These are phyloP conservation scores for Neocloeon triangulifer DNA, from an alignment of 1,140 invertebrate species.

Conservation along the genomic window DNA sequence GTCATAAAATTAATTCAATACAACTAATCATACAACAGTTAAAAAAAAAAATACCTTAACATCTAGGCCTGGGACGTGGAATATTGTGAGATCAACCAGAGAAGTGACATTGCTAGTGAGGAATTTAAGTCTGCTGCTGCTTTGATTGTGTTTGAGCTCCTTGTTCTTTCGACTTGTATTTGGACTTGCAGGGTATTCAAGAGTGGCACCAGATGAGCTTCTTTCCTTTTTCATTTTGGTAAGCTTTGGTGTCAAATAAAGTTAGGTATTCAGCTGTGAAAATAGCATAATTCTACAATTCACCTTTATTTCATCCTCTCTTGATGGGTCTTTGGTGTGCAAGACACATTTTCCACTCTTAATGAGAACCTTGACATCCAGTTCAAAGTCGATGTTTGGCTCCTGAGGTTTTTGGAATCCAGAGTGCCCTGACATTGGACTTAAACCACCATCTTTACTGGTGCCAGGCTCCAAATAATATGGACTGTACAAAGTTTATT, in stretches of 20 bases:
- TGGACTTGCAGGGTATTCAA: slow-evolving; percentile 31
- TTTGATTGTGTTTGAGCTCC: no score
- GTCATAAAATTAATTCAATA: background rate
- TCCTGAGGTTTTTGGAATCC: slow-evolving; percentile 40
- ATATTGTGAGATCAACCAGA: slow-evolving; percentile 66
- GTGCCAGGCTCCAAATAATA: no score
- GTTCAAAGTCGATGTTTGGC: slow-evolving; percentile 87
- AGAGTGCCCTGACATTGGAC: slow-evolving; percentile 7
- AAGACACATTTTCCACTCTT: slow-evolving; percentile 92
- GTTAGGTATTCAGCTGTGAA: background rate
- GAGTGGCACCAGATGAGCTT: slow-evolving; percentile 43
- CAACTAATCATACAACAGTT: background rate
- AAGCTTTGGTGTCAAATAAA: background rate
- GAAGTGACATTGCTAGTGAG: slow-evolving; percentile 18
- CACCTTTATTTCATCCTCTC: slow-evolving; percentile 44
- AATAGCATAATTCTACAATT: slow-evolving; percentile 12
- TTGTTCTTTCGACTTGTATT: slow-evolving; percentile 21
- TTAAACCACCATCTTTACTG: slow-evolving; percentile 6
- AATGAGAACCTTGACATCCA: slow-evolving; percentile 90
- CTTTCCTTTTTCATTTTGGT: slow-evolving; percentile 40
- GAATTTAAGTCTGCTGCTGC: no score
- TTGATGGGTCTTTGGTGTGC: slow-evolving; percentile 65
- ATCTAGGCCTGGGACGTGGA: slow-evolving; percentile 84
- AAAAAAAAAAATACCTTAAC: slow-evolving; percentile 42
- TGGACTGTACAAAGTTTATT: no score